These are phyloP conservation scores for Phania funesta DNA, from an alignment of 2,888 invertebrate genomes.

Conservation along the genomic window DNA sequence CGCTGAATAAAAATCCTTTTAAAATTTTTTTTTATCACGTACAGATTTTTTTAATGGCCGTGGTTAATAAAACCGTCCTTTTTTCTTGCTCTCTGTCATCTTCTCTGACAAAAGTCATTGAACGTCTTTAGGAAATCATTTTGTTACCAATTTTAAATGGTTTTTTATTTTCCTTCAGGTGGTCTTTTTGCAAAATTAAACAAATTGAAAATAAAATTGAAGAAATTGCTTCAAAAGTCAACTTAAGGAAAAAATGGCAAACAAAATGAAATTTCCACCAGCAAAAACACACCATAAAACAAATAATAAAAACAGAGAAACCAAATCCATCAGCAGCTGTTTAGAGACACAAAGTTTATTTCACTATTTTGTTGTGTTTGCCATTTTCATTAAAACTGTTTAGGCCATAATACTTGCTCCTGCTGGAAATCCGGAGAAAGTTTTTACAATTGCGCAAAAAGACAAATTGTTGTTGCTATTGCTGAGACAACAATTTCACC, in stretches of 20 bases:
- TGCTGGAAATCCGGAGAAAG: slow-evolving; percentile 64
- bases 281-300: neutral
- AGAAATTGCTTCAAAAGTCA: neutral
- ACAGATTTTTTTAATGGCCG: no score
- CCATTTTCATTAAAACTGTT: slow-evolving; percentile 11
- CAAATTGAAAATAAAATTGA: no score
- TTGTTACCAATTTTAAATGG: no score
- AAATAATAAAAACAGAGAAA: neutral
- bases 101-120: slow-evolving; percentile 9
- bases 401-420: slow-evolving; percentile 19
- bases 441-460: slow-evolving; percentile 53
- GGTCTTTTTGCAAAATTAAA: no score
- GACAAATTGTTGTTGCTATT: neutral
- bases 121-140: slow-evolving; percentile 19
- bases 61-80: no score
- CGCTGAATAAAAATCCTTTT: no score
- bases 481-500: slow-evolving; percentile 15
- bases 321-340: slow-evolving; percentile 42
- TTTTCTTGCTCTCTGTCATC: neutral
- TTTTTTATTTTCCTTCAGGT: no score
- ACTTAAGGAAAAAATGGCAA: slow-evolving; percentile 5
- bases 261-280: slow-evolving; percentile 22
- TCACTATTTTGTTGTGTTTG: neutral
- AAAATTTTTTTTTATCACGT: no score
- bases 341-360: slow-evolving; percentile 7